phyloP scores from a whole-genome alignment of 1,140 invertebrate genomes.

The Antheraea mylitta region DNA sequence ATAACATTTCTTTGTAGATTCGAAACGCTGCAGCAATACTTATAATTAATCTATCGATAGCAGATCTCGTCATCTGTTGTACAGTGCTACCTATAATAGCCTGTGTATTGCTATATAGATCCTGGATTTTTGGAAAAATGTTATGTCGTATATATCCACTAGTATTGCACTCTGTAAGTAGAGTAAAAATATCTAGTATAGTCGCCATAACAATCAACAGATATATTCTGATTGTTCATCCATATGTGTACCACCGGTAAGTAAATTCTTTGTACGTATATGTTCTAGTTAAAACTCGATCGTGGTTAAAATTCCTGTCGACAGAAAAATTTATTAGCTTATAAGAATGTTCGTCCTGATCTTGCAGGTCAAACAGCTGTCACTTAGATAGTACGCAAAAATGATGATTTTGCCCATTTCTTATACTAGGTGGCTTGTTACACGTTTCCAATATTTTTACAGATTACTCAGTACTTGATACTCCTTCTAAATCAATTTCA shows the following conservation, averaged over 20 bases:
- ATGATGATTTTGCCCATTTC: too few relatives aligned
- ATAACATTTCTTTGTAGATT: conserved; percentile 74
- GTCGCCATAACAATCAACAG: conserved; percentile 86
- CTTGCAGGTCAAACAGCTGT: too few relatives aligned
- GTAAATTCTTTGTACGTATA: conserved; percentile 27
- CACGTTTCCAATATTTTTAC: too few relatives aligned
- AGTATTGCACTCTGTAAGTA: conserved; percentile 85
- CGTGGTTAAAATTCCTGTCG: background rate
- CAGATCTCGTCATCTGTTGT: conserved; percentile 87
- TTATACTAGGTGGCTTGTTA: too few relatives aligned
- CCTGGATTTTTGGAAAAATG: conserved; percentile 82
- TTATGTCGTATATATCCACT: conserved; percentile 86
- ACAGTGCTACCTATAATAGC: conserved; percentile 87
- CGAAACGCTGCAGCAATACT: conserved; percentile 89
- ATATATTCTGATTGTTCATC: conserved; percentile 89
- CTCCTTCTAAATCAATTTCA: too few relatives aligned
- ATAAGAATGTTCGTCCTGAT: too few relatives aligned
- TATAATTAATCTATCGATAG: conserved; percentile 87
- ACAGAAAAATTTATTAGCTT: too few relatives aligned
- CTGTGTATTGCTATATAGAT: conserved; percentile 84
- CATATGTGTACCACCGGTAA: conserved; percentile 85
- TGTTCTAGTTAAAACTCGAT: background rate
- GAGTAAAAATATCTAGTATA: conserved; percentile 87
- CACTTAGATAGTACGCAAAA: too few relatives aligned
- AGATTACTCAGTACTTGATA: too few relatives aligned